Evolutionary conservation across 2,888 invertebrate species (phyloP), one percentile per base, ranked within the genome.

Genomic region (Polyploca ridens): DNA sequence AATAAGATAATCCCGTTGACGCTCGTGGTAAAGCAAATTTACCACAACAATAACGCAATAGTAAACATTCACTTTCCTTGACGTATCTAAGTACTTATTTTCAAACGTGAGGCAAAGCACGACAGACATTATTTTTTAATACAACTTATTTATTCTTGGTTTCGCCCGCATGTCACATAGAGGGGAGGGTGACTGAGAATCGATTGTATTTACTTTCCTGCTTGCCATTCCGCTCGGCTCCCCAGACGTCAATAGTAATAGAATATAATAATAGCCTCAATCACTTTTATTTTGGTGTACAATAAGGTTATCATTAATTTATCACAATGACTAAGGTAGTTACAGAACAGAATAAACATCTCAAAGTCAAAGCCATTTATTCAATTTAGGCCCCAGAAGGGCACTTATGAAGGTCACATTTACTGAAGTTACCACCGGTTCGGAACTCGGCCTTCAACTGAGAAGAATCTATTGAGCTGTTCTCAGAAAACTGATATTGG

Each of bases 1-100:
- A 19, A 58, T 35, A 58, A 58, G 57, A 14, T 63, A 63, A 60
- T 63, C 63, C 57, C 33, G n/a, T 59, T 58, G 63, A 62, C 62
- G 62, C 35, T 8, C 14, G 41, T 58, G 58, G 54, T 54, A 61
- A 41, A 61, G 44, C 13, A 19, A n/a, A 41, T 61, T 44, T 41
- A 44, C 61, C 19, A n/a, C n/a, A 38, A 44, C 41, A 41, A 60
- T 46, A 46, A 46, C 46, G 16, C 38, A 16, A 41, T 33, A 16
- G 11, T 41, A 19, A 19, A 44, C 14, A 19, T 61, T 61, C 41
- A 41, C 61, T 60, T 38, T 38, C 44, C 61, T 19, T 44, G 61
- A 41, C 44, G 61, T 27, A 44, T 14, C 13, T 14, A 5, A 41
- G 27, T 61, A 61, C 44, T 33, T 60, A 38, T 16, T 8, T 60